A percentile compares a stretch with the other conserved stretches of the same genome.
Evolutionary conservation across 92 coral and sea anemone species (phyloP).

Genomic region (Phenganax marumi): DNA sequence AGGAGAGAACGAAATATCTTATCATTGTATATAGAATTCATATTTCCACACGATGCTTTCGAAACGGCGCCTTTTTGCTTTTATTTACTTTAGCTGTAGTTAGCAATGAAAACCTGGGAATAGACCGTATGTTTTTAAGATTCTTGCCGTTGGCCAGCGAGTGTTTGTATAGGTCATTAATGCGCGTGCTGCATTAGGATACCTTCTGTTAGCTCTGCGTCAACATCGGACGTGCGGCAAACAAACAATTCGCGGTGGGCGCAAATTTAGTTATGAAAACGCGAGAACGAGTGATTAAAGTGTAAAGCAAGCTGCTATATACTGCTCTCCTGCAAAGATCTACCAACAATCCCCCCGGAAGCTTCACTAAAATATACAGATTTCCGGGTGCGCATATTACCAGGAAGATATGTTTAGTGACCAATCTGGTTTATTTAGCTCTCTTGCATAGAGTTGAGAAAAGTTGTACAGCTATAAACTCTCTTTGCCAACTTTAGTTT

Average conservation of each 20-base stretch:
- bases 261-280: slow-evolving; percentile 28
- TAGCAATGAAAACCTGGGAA: slow-evolving; percentile 23
- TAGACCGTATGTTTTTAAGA: slow-evolving; percentile 41
- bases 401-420: no score
- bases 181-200: slow-evolving; percentile 24
- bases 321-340: slow-evolving; percentile 30
- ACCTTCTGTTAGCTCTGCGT: slow-evolving; percentile 22
- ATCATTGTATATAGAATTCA: background rate
- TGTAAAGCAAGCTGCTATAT: slow-evolving; percentile 34
- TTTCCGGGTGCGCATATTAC: slow-evolving; percentile 9
- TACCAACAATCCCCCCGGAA: background rate
- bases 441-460: background rate
- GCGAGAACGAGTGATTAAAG: slow-evolving; percentile 20
- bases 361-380: background rate
- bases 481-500: no score
- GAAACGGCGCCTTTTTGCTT: background rate
- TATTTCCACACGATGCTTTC: background rate
- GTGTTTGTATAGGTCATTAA: slow-evolving; percentile 37
- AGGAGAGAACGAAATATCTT: background rate
- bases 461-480: background rate
- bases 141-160: background rate
- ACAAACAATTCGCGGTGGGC: slow-evolving; percentile 46
- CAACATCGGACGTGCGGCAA: slow-evolving; percentile 19
- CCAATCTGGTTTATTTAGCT: background rate
- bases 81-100: slow-evolving; percentile 24